Conservation (phyloP, 2,797 vertebrate genomes). For the Danio kyathit region DNA sequence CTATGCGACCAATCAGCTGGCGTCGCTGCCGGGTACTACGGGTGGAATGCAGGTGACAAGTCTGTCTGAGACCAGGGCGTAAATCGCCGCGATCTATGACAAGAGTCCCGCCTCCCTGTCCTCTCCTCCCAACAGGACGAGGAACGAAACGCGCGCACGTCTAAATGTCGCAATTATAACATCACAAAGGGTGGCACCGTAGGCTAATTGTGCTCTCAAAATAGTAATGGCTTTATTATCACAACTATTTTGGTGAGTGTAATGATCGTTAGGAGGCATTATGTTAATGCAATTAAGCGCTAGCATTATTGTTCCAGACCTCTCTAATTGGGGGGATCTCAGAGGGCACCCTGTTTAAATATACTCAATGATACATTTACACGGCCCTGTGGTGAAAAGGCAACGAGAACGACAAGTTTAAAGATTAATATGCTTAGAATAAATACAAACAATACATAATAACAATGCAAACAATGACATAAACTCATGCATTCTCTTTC, state of each 20-base stretch:
- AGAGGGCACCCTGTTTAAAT: slow-evolving; percentile 63
- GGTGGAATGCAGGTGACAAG: slow-evolving; percentile 36
- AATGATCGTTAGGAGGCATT: slow-evolving; percentile 82
- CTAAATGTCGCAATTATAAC: slow-evolving; percentile 74
- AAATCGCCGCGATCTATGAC: slow-evolving; percentile 56
- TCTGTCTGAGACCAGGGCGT: slow-evolving; percentile 36
- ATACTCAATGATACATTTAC: slow-evolving; percentile 62
- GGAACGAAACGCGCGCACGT: slow-evolving; percentile 59
- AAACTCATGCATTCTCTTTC: not conserved
- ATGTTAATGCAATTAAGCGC: slow-evolving; percentile 80
- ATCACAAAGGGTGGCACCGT: slow-evolving; percentile 71
- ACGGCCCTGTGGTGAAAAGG: slow-evolving; percentile 40
- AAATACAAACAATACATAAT: slow-evolving; percentile 36
- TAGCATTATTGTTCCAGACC: slow-evolving; percentile 74
- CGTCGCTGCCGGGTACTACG: not conserved
- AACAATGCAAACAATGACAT: slow-evolving; percentile 20
- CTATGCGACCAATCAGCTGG: slow-evolving; percentile 57
- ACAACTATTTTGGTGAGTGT: slow-evolving; percentile 74
- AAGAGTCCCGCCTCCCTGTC: slow-evolving; percentile 32
- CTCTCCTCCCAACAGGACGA: slow-evolving; percentile 50
- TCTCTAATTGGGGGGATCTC: slow-evolving; percentile 72
- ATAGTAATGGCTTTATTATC: slow-evolving; percentile 83
- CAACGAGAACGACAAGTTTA: slow-evolving; percentile 5
- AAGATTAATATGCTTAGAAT: slow-evolving; percentile 32
- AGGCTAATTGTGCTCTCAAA: slow-evolving; percentile 80